phyloP scores from a whole-genome alignment of 2,888 invertebrate species.

The Nomada hirtipes region DNA sequence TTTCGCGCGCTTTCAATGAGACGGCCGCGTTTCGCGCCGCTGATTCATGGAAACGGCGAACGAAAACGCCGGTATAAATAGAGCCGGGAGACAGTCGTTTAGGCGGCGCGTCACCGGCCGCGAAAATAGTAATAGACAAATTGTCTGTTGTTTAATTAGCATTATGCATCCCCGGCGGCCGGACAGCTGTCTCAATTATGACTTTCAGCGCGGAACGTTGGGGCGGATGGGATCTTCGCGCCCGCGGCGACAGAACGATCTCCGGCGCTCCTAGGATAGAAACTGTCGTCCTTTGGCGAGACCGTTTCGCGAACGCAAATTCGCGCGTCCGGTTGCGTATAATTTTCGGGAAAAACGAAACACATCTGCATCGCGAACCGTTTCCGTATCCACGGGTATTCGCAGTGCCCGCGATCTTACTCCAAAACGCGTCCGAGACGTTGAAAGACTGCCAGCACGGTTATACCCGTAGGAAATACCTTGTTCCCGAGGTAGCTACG shows the following conservation, averaged over 20 bases:
- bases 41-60: conserved; percentile 55
- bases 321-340: no score
- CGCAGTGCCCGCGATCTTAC: background rate
- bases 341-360: no score
- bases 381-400: background rate
- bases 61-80: conserved; percentile 52
- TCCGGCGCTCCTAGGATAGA: background rate
- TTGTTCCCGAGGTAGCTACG: background rate
- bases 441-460: conserved; percentile 18
- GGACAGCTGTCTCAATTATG: conserved; percentile 34
- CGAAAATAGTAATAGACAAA: conserved; percentile 36
- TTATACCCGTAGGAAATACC: conserved; percentile 18
- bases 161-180: conserved; percentile 35
- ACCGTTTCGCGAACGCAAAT: background rate
- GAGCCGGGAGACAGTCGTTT: conserved; percentile 30
- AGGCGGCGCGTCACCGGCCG: conserved; percentile 12
- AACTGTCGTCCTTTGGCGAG: background rate
- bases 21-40: conserved; percentile 44
- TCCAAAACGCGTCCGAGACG: background rate
- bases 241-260: background rate
- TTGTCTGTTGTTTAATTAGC: conserved; percentile 51
- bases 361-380: no score
- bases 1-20: conserved; percentile 68
- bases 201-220: conserved; percentile 7
- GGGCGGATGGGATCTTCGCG: background rate